A percentile compares a stretch with the other conserved stretches of the same genome.
Conservation (phyloP, 2,113 vertebrate genomes). For the Poecile atricapillus region DNA sequence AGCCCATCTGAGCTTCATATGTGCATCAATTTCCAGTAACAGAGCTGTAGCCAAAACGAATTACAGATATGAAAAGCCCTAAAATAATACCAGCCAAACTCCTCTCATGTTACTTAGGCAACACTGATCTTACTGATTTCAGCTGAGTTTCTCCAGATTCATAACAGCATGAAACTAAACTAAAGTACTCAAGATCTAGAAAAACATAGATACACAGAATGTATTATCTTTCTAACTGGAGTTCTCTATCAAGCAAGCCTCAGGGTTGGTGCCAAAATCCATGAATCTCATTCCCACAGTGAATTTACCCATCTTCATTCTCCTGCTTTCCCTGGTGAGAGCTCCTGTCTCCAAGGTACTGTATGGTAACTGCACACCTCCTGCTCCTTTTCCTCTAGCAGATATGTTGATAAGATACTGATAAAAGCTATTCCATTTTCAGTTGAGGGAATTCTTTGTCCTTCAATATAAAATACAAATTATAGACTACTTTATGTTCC, state of each 20-base stretch:
- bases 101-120: not conserved
- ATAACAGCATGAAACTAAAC: not conserved
- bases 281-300: not conserved
- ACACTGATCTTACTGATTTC: not conserved
- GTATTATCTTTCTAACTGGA: not conserved
- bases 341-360: not conserved
- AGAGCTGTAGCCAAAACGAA: not conserved
- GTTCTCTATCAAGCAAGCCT: not conserved
- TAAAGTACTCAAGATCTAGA: not conserved
- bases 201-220: not conserved
- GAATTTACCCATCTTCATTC: not conserved
- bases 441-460: not conserved
- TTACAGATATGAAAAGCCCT: not conserved
- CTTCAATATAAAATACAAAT: not conserved
- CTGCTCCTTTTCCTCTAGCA: not conserved
- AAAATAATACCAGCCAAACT: not conserved
- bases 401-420: not conserved
- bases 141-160: not conserved
- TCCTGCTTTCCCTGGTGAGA: not conserved
- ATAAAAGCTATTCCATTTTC: not conserved
- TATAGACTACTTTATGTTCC: not conserved
- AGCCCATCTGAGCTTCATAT: not conserved
- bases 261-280: not conserved
- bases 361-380: not conserved
- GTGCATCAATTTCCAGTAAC: not conserved